These are phyloP conservation scores for Microctonus brassicae DNA, from an alignment of 2,888 invertebrate species.

Conservation along the genomic window DNA sequence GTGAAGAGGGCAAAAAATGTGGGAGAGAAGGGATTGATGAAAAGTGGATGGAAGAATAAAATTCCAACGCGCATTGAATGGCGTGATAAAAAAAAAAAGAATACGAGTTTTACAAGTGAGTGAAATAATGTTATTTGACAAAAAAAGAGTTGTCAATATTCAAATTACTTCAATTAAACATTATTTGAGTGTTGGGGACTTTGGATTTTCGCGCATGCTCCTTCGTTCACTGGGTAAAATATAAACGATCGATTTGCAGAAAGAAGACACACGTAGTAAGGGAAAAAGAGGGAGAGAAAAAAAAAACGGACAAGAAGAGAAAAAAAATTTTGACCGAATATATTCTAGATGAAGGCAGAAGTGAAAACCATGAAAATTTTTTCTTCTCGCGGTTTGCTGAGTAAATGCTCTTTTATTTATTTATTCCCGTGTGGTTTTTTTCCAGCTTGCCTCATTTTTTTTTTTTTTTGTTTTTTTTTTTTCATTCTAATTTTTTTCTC, in stretches of 20 bases:
- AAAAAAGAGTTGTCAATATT: neutral
- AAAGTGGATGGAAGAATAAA: neutral
- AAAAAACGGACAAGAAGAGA: neutral
- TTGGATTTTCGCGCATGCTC: conserved; percentile 30
- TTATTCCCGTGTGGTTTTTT: conserved; percentile 5
- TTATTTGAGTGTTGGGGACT: neutral
- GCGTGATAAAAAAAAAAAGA: neutral
- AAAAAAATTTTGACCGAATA: neutral
- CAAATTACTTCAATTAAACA: conserved; percentile 21
- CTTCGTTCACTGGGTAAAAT: conserved; percentile 11
- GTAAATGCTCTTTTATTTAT: conserved; percentile 15
- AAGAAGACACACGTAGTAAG: neutral
- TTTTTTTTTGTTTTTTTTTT: neutral
- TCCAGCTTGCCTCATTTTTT: neutral
- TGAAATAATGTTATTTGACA: conserved; percentile 9
- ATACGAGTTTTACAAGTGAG: neutral
- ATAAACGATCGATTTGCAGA: conserved; percentile 33
- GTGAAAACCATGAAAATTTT: neutral
- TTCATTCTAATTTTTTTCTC: neutral
- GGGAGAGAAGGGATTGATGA: neutral
- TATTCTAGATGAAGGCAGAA: neutral
- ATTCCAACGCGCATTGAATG: neutral
- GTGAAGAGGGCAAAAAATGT: neutral
- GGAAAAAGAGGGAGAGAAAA: conserved; percentile 12
- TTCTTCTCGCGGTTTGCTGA: neutral